Base-by-base conservation (phyloP, 2,888 invertebrate species). In the Mystacides longicornis region DNA sequence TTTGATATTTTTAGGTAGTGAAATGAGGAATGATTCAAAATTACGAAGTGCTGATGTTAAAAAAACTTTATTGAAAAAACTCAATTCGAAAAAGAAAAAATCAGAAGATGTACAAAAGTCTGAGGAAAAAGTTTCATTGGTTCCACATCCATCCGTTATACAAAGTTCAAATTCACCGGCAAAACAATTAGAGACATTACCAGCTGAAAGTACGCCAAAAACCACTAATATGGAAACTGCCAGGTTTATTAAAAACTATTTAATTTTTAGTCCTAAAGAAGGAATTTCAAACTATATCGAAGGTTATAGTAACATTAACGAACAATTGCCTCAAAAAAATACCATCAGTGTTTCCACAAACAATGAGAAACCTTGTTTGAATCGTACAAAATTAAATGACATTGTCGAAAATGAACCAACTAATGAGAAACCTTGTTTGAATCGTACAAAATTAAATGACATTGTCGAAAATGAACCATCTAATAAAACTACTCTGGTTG, bases 161-260 rank as follows among this genome's bases (percentile, higher is more conserved):
- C 16, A 14, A 37, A n/a, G 3, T 37, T 14, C 16, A 7, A 37
- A 37, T 14, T 37, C 37, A n/a, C 37, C 37, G 16, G 14, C 14
- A 14, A 37, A 14, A 14, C 14, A 14, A 14, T 4, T 37, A 27
- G 37, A 37, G 37, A 7, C 37, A 4, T 7, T 37, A 37, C 4
- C 16, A 14, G 16, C 3, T n/a, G 4, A 37, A 3, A 37, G 37
- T 37, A 11, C 27, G 7, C 16, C 14, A 37, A 3, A 23, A n/a
- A n/a, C n/a, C n/a, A n/a, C n/a, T n/a, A n/a, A 74, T 56, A 66
- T 71, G 60, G 69, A 75, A 69, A 76, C 75, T 54, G 74, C 73
- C 56, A 68, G 62, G 62, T 68, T 75, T 56, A 72, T 75, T 71
- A 74, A 69, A 63, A 67, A 68, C 52, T 73, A 75, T 16, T 68